These are phyloP conservation scores for Cerceris ruficornis DNA, from an alignment of 2,888 invertebrate species.

Conservation along the genomic window DNA sequence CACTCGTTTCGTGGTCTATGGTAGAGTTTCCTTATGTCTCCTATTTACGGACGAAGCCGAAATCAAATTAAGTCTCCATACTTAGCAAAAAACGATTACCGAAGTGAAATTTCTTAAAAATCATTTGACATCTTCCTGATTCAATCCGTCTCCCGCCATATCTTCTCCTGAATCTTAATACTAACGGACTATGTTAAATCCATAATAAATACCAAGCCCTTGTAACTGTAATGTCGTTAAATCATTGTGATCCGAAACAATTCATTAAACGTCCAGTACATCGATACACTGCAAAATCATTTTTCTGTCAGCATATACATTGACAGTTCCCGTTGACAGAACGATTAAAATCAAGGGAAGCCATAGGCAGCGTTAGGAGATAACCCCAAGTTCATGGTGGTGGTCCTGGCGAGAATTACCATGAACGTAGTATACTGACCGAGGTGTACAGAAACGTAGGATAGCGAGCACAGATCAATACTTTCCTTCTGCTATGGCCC, in stretches of 20 bases:
- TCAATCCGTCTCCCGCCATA: too few species aligned
- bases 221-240: too few species aligned
- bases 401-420: conserved; percentile 67
- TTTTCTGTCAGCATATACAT: too few species aligned
- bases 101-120: conserved; percentile 2
- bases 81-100: conserved; percentile 22
- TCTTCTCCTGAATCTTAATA: too few species aligned
- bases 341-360: conserved; percentile 6
- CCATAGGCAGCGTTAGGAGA: conserved; percentile 22
- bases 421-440: conserved; percentile 70
- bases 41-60: conserved; percentile 9
- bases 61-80: conserved; percentile 18
- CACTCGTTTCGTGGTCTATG: conserved; percentile 3
- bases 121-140: too few species aligned
- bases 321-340: not conserved
- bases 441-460: conserved; percentile 77
- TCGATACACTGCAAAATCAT: too few species aligned
- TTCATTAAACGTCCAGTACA: too few species aligned
- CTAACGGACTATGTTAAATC: too few species aligned
- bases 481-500: conserved; percentile 80
- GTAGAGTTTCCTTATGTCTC: not conserved
- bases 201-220: too few species aligned
- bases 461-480: conserved; percentile 81
- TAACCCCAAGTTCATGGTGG: conserved; percentile 58
- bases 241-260: too few species aligned